Conservation (phyloP, 2,797 vertebrate genomes). For the Pantherophis vulpinus region DNA sequence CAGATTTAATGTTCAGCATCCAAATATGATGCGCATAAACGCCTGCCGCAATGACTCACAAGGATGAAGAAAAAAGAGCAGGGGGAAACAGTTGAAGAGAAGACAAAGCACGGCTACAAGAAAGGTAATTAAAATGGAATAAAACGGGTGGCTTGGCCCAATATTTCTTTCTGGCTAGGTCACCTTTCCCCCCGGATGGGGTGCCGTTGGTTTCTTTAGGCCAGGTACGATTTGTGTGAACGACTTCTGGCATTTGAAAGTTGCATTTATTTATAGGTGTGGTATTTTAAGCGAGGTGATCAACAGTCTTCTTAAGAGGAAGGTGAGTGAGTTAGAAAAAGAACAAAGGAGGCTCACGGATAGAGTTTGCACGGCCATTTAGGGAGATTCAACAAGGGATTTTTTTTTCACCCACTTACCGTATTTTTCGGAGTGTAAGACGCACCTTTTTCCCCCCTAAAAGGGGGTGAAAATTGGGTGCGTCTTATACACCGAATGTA, state of each 20-base stretch:
- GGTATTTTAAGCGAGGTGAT: not conserved
- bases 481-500: too few species aligned
- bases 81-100: not conserved
- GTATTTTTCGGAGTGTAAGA: too few species aligned
- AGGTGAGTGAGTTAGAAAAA: not conserved
- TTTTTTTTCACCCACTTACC: not conserved
- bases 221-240: not conserved
- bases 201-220: not conserved
- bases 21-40: not conserved
- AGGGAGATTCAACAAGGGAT: not conserved
- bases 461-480: too few species aligned
- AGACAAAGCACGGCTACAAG: not conserved
- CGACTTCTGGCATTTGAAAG: not conserved
- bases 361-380: not conserved
- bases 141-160: not conserved
- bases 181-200: not conserved
- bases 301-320: not conserved
- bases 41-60: not conserved
- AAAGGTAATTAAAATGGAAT: not conserved
- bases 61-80: not conserved
- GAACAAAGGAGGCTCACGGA: not conserved
- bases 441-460: too few species aligned
- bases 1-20: constrained; percentile 45
- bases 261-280: not conserved
- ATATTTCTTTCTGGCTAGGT: not conserved